These are phyloP conservation scores for Solenopsis invicta DNA, from an alignment of 1,140 invertebrate genomes.

Conservation along the genomic window DNA sequence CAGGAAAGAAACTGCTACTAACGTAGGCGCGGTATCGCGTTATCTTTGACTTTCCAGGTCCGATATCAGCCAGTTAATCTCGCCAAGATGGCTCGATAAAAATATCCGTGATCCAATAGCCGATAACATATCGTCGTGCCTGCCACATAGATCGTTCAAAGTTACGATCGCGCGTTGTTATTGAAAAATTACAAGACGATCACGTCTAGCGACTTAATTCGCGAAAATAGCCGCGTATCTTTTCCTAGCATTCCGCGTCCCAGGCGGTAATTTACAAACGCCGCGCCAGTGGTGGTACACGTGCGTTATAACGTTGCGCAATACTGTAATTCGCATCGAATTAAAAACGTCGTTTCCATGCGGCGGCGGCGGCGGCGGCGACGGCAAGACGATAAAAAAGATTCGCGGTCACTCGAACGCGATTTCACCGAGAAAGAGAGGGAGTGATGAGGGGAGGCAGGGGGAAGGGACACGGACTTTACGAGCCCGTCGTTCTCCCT, in stretches of 20 bases:
- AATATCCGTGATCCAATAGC: slow-evolving; percentile 80
- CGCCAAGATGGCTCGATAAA: slow-evolving; percentile 73
- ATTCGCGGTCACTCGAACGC: slow-evolving; percentile 41
- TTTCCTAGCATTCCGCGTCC: slow-evolving; percentile 11
- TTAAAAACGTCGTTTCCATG: slow-evolving; percentile 48
- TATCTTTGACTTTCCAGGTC: slow-evolving; percentile 60
- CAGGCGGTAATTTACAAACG: slow-evolving; percentile 13
- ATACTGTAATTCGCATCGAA: slow-evolving; percentile 39
- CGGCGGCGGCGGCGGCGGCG: not conserved
- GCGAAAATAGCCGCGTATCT: slow-evolving; percentile 31
- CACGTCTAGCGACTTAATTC: not conserved
- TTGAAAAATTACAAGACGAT: slow-evolving; percentile 67
- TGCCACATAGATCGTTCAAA: slow-evolving; percentile 55
- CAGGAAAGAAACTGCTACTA: slow-evolving; percentile 12
- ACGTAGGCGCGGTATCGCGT: slow-evolving; percentile 39
- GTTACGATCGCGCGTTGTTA: slow-evolving; percentile 54
- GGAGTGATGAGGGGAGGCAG: not conserved
- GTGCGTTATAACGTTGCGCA: slow-evolving; percentile 34
- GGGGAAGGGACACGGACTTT: not conserved
- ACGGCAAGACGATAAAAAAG: not conserved
- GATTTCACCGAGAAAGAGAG: slow-evolving; percentile 26
- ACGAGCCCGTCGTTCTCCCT: slow-evolving; percentile 1
- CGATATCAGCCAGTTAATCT: slow-evolving; percentile 70
- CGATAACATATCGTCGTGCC: slow-evolving; percentile 79
- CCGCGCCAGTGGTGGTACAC: not conserved